Percentiles rank a stretch among this genome's conserved stretches.
Evolutionary conservation across 2,797 vertebrate genomes (phyloP).

Genomic region (Mus minutoides): DNA sequence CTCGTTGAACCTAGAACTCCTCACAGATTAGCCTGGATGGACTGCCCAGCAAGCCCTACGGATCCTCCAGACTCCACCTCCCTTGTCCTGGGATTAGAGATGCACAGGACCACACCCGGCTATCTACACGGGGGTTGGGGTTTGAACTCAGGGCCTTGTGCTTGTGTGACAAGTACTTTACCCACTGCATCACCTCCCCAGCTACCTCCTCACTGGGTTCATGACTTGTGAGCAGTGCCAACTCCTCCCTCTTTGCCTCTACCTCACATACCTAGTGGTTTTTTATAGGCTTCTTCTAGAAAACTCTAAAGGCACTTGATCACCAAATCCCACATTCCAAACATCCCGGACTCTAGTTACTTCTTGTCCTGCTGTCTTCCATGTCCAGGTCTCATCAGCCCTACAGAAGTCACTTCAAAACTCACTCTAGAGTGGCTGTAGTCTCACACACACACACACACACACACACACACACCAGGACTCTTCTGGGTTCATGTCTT

Average conservation of each 20-base stretch:
- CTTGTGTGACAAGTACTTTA: neutral
- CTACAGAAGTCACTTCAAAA: neutral
- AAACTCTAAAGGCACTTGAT: neutral
- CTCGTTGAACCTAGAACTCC: neutral
- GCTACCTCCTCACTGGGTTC: neutral
- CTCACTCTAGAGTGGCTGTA: neutral
- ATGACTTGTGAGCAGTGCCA: accelerated
- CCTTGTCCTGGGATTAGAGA: neutral
- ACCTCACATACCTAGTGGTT: neutral
- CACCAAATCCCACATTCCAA: neutral
- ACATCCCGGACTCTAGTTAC: neutral
- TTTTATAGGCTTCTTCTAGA: neutral
- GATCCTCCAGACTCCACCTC: neutral
- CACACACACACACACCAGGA: neutral
- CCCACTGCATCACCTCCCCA: neutral
- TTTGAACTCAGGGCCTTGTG: neutral
- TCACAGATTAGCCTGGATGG: neutral
- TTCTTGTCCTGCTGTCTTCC: neutral
- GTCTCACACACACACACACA: neutral
- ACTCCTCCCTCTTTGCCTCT: neutral
- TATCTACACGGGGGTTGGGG: neutral
- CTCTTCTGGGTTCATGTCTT: no score
- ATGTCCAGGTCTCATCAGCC: neutral
- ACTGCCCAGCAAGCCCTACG: neutral
- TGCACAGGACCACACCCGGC: neutral